These are phyloP conservation scores for Beroe forskalii DNA, from an alignment of 37 sponge, comb jelly and placozoan genomes.

Conservation along the genomic window DNA sequence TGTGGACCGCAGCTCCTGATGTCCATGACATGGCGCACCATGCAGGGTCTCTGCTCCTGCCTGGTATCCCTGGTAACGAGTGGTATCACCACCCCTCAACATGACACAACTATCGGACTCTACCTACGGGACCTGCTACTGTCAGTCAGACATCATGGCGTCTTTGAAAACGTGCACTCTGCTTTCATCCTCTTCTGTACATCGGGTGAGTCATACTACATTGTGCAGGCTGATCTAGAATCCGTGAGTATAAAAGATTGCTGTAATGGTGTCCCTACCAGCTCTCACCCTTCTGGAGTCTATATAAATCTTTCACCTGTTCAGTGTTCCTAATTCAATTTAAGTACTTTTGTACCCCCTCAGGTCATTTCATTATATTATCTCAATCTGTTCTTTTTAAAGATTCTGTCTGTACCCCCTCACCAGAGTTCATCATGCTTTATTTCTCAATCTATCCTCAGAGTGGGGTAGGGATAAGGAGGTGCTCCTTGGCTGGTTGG, in stretches of 20 bases:
- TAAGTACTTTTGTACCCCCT: too few species aligned
- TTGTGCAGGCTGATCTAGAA: too few species aligned
- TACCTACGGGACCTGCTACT: conserved; percentile 17
- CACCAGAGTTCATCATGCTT: too few species aligned
- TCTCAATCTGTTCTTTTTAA: too few species aligned
- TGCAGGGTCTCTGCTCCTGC: conserved; percentile 26
- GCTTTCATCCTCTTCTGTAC: conserved; percentile 12
- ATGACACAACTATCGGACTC: background rate
- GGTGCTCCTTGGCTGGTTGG: background rate
- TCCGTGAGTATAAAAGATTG: too few species aligned
- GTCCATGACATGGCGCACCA: conserved; percentile 31
- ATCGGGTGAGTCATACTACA: too few species aligned
- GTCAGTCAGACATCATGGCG: conserved; percentile 40
- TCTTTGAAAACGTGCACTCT: conserved; percentile 43
- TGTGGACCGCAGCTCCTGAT: conserved; percentile 33
- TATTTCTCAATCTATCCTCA: background rate
- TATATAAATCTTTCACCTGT: too few species aligned
- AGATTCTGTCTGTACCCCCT: too few species aligned
- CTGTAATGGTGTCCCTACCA: background rate
- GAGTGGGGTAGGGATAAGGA: conserved; percentile 19
- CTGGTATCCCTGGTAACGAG: conserved; percentile 35
- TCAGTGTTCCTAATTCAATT: too few species aligned
- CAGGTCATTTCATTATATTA: too few species aligned
- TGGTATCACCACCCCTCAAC: background rate
- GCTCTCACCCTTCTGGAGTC: too few species aligned